Evolutionary conservation across 2,113 vertebrate genomes (phyloP), one percentile per base, ranked within the genome.

Genomic region (Rousettus leschenaultii): DNA sequence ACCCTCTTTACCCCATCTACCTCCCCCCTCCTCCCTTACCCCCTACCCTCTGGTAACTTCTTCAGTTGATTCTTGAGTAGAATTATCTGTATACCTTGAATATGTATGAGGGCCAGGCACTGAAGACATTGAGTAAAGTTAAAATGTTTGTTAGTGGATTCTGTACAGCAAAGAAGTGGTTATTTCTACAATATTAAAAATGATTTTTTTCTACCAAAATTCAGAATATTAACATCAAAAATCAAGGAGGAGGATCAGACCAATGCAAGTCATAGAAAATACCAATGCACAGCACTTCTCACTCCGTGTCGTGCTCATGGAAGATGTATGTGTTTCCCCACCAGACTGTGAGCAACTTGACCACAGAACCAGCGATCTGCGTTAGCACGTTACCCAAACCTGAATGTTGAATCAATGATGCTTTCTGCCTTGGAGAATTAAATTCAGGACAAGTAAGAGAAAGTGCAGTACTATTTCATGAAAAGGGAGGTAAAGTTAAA

Each of bases 171-270:
- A 65, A 22, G 61, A 66, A 88, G 16, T 45, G n/a, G 57, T 48
- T 85, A n/a, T 61, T 84, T 93, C 59, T 6, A 79, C 33, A 53
- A 38, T 48, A 61, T 57, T 93, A 73, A 96, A 91, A 51, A 86
- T 14, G 59, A 0, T 74, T 55, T 73, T 73, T 88, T 94, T 19
- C 63, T n/a, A 79, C 24, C 61, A 63, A 88, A 51, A 79, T 59
- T 89, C 88, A 68, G 45, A 35, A 35, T 65, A 53, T 55, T 55
- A 75, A 30, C 59, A 45, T 61, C 61, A 59, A 38, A 73, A 85
- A 19, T 16, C 21, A 57, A 84, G 21, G 5, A 66, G 45, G 70
- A n/a, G 11, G 43, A 26, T 85, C 38, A 65, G 38, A 51, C 13
- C 12, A 65, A 13, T 18, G 43, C 33, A 22, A 73, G 8, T 40